Conservation (phyloP, 2,797 vertebrate genomes). For the Cuculus canorus region DNA sequence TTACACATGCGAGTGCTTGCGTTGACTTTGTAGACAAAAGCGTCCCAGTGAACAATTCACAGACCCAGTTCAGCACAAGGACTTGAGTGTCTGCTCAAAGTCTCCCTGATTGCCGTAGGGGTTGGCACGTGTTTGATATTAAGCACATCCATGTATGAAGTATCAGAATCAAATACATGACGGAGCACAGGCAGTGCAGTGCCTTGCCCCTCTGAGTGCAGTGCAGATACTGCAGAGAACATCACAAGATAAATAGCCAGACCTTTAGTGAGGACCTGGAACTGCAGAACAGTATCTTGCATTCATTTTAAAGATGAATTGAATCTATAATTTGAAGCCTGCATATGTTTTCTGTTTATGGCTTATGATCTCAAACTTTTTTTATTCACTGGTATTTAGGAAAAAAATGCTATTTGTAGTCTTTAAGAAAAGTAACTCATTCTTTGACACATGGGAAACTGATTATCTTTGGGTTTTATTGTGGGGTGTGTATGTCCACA, state of each 20-base stretch:
- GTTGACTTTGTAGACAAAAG: not conserved
- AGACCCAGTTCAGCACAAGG: not conserved
- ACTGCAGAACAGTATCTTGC: not conserved
- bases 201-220: not conserved
- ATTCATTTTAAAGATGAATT: constrained; percentile 29
- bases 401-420: constrained; percentile 36
- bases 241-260: not conserved
- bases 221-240: rapidly evolving
- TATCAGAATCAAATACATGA: not conserved
- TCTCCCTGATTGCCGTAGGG: not conserved
- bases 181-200: not conserved
- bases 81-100: not conserved
- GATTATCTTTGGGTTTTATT: constrained; percentile 48
- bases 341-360: constrained; percentile 67
- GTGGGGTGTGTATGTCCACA: not conserved
- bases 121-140: not conserved
- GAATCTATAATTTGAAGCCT: constrained; percentile 20
- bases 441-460: constrained; percentile 53
- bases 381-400: constrained; percentile 53
- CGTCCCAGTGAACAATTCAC: not conserved
- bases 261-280: not conserved
- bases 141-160: not conserved
- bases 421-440: constrained; percentile 36
- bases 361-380: constrained; percentile 46
- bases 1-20: not conserved